phyloP scores from a whole-genome alignment of 1,140 invertebrate species.

The Sarcophaga bullata region DNA sequence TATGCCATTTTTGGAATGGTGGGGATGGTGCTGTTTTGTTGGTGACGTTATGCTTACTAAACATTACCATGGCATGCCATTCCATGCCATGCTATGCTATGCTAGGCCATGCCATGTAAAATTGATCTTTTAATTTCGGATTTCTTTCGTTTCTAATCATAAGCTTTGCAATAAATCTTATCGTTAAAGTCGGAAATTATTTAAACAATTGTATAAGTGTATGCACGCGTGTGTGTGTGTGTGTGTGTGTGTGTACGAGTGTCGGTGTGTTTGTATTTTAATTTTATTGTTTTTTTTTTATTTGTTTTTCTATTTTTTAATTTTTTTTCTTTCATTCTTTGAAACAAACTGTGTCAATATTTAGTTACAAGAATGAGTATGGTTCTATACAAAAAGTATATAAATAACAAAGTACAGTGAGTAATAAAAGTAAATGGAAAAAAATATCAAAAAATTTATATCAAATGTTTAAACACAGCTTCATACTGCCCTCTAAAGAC shows the following conservation, averaged over 20 bases:
- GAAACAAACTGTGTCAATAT: constrained; percentile 38
- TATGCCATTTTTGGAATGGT: too few relatives aligned
- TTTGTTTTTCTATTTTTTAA: not conserved
- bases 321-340: not conserved
- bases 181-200: constrained; percentile 28
- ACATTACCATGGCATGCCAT: too few relatives aligned
- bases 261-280: too few relatives aligned
- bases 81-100: too few relatives aligned
- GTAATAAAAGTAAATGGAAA: not conserved
- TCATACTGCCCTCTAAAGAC: too few relatives aligned
- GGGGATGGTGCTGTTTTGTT: not conserved
- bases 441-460: not conserved
- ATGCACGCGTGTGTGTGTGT: too few relatives aligned
- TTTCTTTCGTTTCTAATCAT: not conserved
- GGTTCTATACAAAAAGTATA: not conserved
- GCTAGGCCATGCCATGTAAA: not conserved
- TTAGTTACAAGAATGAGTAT: constrained; percentile 22
- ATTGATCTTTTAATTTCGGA: not conserved
- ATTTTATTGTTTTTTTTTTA: not conserved
- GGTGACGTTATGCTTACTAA: not conserved
- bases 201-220: not conserved
- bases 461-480: not conserved
- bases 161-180: constrained; percentile 37
- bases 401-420: not conserved
- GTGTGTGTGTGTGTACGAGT: too few relatives aligned